Base-by-base conservation (phyloP, 2,888 invertebrate genomes). In the Minunthozetes semirufus region DNA sequence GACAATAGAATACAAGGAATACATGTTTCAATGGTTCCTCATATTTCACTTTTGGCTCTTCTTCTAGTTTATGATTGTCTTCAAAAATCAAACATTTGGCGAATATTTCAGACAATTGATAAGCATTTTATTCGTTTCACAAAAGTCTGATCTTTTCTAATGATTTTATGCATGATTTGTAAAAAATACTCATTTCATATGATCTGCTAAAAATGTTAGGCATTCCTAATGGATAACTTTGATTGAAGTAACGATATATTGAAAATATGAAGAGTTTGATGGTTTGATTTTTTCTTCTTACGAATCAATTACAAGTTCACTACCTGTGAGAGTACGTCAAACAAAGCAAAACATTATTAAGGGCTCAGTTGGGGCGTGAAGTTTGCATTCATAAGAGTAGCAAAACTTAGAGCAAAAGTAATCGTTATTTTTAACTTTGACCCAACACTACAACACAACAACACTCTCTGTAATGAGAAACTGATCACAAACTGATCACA, bases 291-390 rank as follows among this genome's bases (percentile, higher is more conserved):
- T 63, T 63, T 25, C n/a, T 19, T 19, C 13, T 56, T 25, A n/a
- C 38, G 33, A 63, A 38, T 33, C 33, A n/a, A 33, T 33, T 38
- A 38, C 33, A 38, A 33, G 33, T 63, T 63, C 33, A 63, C n/a
- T 63, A 38, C 63, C 33, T 63, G 38, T 27, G 25, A 56, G 13
- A 13, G 56, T 56, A 56, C 56, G 56, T 15, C 56, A 63, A 38
- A 63, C 63, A 38, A 38, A 63, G 33, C 15, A 25, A 15, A 29
- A 19, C 27, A 19, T 29, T 19, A 63, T 63, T 33, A 63, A 29
- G n/a, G 33, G 38, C 8, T 63, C 38, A 17, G 38, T 63, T 63
- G n/a, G 63, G 63, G 61, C 63, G 63, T 63, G 38, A 63, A 63
- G 63, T 33, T 63, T 63, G 38, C 38, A 33, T 33, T 63, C n/a